Percentiles rank a stretch among this genome's conserved stretches.
Conservation (phyloP, 2,888 invertebrate genomes). For the Zootermopsis nevadensis region DNA sequence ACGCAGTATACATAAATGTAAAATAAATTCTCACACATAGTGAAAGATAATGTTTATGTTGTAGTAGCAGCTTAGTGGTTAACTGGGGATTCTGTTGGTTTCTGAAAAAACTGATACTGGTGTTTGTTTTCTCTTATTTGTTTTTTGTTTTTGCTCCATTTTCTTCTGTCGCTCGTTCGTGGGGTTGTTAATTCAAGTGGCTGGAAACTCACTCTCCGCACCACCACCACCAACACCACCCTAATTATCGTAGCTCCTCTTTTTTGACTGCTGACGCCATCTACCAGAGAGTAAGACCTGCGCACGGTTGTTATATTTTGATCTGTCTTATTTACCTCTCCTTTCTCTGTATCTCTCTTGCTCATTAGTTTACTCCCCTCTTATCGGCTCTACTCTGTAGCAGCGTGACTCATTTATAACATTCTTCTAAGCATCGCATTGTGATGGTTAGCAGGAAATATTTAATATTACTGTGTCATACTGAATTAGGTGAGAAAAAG, state of each 20-base stretch:
- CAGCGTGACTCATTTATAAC: constrained; percentile 27
- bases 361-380: constrained; percentile 15
- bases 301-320: constrained; percentile 45
- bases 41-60: background rate
- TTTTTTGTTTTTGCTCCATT: constrained; percentile 43
- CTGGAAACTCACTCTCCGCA: constrained; percentile 52
- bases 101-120: constrained; percentile 26
- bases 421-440: background rate
- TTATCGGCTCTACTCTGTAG: constrained; percentile 10
- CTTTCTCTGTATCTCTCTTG: constrained; percentile 34
- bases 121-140: constrained; percentile 50
- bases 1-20: background rate
- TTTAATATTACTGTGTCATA: too few species aligned
- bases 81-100: constrained; percentile 25
- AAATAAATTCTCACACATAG: background rate
- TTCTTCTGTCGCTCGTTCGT: constrained; percentile 36
- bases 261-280: constrained; percentile 75
- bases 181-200: constrained; percentile 50
- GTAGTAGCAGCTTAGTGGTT: background rate
- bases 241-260: constrained; percentile 67
- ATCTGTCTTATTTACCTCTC: constrained; percentile 12
- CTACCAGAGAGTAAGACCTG: constrained; percentile 74
- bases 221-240: constrained; percentile 39
- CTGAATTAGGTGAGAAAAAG: too few species aligned
- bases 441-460: too few species aligned